Evolutionary conservation across 2,113 vertebrate genomes (phyloP), one percentile per base, ranked within the genome.

Genomic region (Pogonocichla stellata): DNA sequence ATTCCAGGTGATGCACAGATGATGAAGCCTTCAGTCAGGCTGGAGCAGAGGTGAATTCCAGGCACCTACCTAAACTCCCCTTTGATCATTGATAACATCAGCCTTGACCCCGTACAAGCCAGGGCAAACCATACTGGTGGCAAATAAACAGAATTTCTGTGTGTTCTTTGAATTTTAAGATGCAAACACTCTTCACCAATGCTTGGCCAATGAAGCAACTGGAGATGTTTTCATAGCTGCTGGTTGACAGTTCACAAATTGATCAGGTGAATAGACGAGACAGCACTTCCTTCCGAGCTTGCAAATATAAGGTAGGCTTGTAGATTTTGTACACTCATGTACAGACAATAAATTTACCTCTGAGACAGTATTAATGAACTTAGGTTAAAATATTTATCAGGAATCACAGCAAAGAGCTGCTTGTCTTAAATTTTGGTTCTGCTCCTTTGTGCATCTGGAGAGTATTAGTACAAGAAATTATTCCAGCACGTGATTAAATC

Each of bases 1-100:
- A 97, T 93, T 96, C 91, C 94, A 97, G 83, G n/a, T 95, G 95
- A 96, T 3, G 6, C 75, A 88, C 19, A 86, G 79, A 90, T 60
- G 90, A 94, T 50, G 60, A 79, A 96, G 80, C 82, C 90, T 95
- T 80, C 80, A 95, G 81, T 64, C 80, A 93, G 61, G 60, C 50
- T 82, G n/a, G 80, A 96, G 38, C 47, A 72, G 47, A 81, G 34
- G 34, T n/a, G 17, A 43, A 84, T 88, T 81, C 40, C 48, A 90
- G 85, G 24, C 36, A 80, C 47, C 45, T 80, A 80, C 72, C 77
- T 61, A 71, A 51, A 71, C 31, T 87, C 36, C 61, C 5, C 60
- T 66, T 78, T 67, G 20, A 67, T 47, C 1, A 4, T 10, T 54
- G 56, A n/a, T 74, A 96, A 92, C 70, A 64, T 78, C 90, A 91